Conservation (phyloP, 92 coral and sea anemone genomes). For the Heliopora coerulea region DNA sequence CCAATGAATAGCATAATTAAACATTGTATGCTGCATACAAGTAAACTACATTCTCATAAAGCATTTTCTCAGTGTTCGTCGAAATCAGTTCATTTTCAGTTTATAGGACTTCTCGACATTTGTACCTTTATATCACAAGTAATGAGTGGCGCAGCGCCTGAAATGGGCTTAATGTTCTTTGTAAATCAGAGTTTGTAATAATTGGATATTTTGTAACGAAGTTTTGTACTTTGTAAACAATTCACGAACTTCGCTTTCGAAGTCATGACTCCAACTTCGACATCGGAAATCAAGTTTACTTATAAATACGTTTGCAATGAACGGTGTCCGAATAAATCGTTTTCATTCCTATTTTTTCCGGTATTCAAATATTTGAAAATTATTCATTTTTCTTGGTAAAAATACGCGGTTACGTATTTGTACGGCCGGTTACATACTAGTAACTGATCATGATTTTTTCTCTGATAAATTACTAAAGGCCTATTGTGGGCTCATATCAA, state of each 20-base stretch:
- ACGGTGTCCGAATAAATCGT: conserved; percentile 4
- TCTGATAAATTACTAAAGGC: not conserved
- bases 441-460: not conserved
- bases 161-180: too few relatives aligned
- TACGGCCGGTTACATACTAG: not conserved
- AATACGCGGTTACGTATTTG: not conserved
- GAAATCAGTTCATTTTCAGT: conserved; percentile 5
- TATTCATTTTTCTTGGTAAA: too few relatives aligned
- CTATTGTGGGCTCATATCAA: too few relatives aligned
- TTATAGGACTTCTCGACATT: too few relatives aligned
- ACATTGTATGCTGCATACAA: not conserved
- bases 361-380: conserved; percentile 4
- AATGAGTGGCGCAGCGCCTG: too few relatives aligned
- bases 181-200: too few relatives aligned
- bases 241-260: too few relatives aligned
- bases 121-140: too few relatives aligned
- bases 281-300: not conserved
- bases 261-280: not conserved
- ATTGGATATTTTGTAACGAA: too few relatives aligned
- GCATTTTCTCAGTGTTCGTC: not conserved
- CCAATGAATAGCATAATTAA: conserved; percentile 1
- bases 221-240: too few relatives aligned
- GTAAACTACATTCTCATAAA: too few relatives aligned
- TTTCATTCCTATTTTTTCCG: conserved; percentile 11
- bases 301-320: conserved; percentile 9